Evolutionary conservation across 1,140 invertebrate genomes (phyloP), one percentile per base, ranked within the genome.

Genomic region (Zaprionus inermis): DNA sequence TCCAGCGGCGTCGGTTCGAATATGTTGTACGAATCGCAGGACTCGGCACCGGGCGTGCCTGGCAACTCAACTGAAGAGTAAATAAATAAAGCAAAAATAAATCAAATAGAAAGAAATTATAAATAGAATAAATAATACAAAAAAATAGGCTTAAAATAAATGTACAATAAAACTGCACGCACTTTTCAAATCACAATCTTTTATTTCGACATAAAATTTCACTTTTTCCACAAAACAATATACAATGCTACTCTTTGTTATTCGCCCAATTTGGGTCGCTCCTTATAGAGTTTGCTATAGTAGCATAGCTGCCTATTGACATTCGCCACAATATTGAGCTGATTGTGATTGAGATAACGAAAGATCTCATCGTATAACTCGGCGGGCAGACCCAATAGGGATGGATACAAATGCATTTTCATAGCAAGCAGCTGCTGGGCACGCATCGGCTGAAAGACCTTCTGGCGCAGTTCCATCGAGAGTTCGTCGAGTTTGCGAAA

Each of bases 371-470:
- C 36, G 16, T 90, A 91, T 0, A 91, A 44, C 16, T 86, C 86
- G 0, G 46, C 46, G 2, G 90, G 90, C 12, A 91, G 30, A 0
- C 81, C 90, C 58, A 77, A 11, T 0, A 91, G 52, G 3, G 81
- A 61, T 0, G 90, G 90, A 54, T 83, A 72, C 9, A 76, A 28
- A 38, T 67, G 54, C 10, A 61, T 57, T 14, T 72, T 59, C 14
- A 85, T 22, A 11, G 72, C 36, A 3, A 49, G 22, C 22, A 91
- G 52, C 28, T 91, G 90, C 44, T 79, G 81, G 0, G 72, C 49
- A 5, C 90, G 76, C 77, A 91, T 76, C 0, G 83, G 90, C 5
- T 91, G 73, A 44, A 91, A 91, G n/a, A 91, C 12, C 28, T 91
- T 52, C 41, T 91, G 69, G 14, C 85, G 85, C 34, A 91, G 36